Percentiles rank a stretch among this genome's conserved stretches.
These are phyloP conservation scores for Neogobius melanostomus DNA, from an alignment of 2,113 vertebrate genomes.

Conservation along the genomic window DNA sequence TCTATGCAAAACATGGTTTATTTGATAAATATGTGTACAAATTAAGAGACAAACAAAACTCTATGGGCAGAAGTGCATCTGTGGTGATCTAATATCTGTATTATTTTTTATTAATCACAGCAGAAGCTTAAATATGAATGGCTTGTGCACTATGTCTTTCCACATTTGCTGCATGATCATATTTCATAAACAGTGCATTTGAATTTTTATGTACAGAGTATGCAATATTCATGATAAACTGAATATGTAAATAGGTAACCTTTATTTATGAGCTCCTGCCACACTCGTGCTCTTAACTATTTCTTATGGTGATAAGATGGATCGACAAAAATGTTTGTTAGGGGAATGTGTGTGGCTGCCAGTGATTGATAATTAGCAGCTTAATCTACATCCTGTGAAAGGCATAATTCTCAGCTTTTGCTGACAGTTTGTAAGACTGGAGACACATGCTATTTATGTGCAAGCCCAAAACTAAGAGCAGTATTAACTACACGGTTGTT, in stretches of 20 bases:
- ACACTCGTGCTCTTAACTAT: constrained; percentile 74
- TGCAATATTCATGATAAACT: constrained; percentile 82
- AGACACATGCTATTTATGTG: constrained; percentile 34
- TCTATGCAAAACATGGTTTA: background rate
- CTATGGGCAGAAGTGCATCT: constrained; percentile 47
- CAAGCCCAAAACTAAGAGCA: constrained; percentile 38
- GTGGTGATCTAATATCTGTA: constrained; percentile 61
- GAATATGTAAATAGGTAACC: constrained; percentile 81
- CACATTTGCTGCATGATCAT: constrained; percentile 77
- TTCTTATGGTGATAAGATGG: constrained; percentile 74
- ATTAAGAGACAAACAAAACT: constrained; percentile 17
- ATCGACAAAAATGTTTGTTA: constrained; percentile 73
- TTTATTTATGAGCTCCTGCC: constrained; percentile 80
- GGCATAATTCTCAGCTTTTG: constrained; percentile 59
- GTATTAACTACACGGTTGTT: constrained; percentile 27
- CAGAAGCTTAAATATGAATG: constrained; percentile 62
- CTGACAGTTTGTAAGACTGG: background rate
- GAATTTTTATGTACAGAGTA: constrained; percentile 81
- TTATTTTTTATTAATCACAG: constrained; percentile 73
- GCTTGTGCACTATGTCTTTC: constrained; percentile 70
- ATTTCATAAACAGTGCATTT: constrained; percentile 82
- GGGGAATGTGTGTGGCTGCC: constrained; percentile 54
- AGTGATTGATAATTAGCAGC: constrained; percentile 76
- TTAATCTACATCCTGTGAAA: constrained; percentile 62
- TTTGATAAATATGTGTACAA: constrained; percentile 15